These are phyloP conservation scores for Lineus longissimus DNA, from an alignment of 1,140 invertebrate species.

Conservation along the genomic window DNA sequence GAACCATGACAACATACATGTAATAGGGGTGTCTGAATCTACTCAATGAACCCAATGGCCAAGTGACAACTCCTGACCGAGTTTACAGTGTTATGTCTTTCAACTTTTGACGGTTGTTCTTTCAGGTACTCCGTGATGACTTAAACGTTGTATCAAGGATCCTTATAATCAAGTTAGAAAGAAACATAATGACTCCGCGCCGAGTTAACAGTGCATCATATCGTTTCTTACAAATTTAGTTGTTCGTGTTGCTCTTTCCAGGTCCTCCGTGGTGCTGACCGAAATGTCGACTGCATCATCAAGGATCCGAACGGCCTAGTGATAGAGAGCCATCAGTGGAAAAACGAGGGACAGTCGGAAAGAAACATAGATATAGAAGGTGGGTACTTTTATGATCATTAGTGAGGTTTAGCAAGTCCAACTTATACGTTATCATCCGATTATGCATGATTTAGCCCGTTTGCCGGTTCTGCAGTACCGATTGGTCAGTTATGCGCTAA, in stretches of 20 bases:
- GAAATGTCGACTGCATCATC: conserved; percentile 27
- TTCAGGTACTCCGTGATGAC: too few species aligned
- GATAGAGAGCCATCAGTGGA: conserved; percentile 18
- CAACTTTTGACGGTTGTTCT: too few species aligned
- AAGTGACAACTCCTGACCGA: too few species aligned
- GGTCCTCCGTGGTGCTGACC: conserved; percentile 34
- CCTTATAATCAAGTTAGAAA: too few species aligned
- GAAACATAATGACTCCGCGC: background rate
- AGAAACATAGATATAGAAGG: conserved; percentile 3
- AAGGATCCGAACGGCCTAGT: conserved; percentile 17
- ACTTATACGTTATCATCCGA: background rate
- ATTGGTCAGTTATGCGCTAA: background rate
- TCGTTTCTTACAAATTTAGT: background rate
- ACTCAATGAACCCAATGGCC: too few species aligned
- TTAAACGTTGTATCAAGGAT: too few species aligned
- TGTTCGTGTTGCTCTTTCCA: too few species aligned
- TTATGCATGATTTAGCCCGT: background rate
- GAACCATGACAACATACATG: too few species aligned
- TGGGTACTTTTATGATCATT: background rate
- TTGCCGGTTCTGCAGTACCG: background rate
- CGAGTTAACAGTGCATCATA: background rate
- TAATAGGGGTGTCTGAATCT: too few species aligned
- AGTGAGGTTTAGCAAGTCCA: background rate
- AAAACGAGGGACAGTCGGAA: conserved; percentile 16
- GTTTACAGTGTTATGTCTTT: too few species aligned